Conservation (phyloP, 1,140 invertebrate genomes). For the Apis dorsata region DNA sequence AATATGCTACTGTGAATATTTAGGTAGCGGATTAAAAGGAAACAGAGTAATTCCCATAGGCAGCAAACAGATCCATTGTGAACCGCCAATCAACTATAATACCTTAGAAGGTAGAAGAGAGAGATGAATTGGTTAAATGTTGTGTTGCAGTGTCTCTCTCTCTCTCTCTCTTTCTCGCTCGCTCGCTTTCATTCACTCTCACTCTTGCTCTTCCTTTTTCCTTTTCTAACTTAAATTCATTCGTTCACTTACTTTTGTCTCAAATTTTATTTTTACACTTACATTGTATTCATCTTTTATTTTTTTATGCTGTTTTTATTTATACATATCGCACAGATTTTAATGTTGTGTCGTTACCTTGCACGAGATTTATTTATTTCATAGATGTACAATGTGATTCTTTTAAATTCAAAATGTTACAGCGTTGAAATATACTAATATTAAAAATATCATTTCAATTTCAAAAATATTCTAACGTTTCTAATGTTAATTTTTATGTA, state of each 20-base stretch:
- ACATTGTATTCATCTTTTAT: background rate
- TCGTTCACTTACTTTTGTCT: too few relatives aligned
- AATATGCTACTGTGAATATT: constrained; percentile 61
- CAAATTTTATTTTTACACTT: too few relatives aligned
- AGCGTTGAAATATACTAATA: background rate
- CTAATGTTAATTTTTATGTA: background rate
- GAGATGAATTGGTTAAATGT: constrained; percentile 13
- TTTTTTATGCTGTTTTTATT: background rate
- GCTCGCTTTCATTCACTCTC: too few relatives aligned
- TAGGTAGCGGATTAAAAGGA: constrained; percentile 82
- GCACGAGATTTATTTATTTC: background rate
- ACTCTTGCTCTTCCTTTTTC: too few relatives aligned
- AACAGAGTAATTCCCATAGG: constrained; percentile 88
- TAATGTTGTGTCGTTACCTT: background rate
- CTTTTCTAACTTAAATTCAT: too few relatives aligned
- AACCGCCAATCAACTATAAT: constrained; percentile 84
- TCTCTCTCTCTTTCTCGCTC: too few relatives aligned
- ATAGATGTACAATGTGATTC: background rate
- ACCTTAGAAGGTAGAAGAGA: constrained; percentile 71
- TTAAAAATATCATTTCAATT: background rate
- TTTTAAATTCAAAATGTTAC: background rate
- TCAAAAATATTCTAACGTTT: background rate
- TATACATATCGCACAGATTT: background rate
- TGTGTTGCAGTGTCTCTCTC: background rate
- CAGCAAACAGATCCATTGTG: constrained; percentile 88